Conservation (phyloP, 2,113 vertebrate genomes). For the Clarias macrocephalus region DNA sequence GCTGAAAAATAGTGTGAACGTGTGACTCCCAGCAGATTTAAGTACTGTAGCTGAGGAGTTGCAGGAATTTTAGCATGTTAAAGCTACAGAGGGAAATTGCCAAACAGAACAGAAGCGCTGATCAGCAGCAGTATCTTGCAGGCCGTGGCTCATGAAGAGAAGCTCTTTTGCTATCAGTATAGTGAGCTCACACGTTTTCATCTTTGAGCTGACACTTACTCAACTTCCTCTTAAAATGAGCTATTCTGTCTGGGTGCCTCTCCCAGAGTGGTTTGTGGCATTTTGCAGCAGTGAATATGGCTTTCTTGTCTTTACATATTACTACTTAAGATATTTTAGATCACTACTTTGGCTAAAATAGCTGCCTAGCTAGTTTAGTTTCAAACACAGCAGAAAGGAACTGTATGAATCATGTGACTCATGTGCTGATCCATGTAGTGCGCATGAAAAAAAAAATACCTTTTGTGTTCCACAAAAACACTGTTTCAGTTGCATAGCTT, state of each 20-base stretch:
- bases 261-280: conserved; percentile 19
- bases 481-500: conserved; percentile 74
- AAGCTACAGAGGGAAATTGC: not conserved
- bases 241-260: conserved; percentile 20
- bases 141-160: not conserved
- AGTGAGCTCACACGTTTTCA: conserved; percentile 36
- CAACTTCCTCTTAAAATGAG: conserved; percentile 41
- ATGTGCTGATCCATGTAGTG: conserved; percentile 49
- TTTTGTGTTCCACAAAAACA: conserved; percentile 45
- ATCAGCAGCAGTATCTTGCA: not conserved
- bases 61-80: not conserved
- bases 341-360: not conserved
- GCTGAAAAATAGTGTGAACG: not conserved
- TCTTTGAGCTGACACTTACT: conserved; percentile 40
- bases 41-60: not conserved
- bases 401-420: conserved; percentile 37
- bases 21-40: not conserved
- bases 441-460: conserved; percentile 49
- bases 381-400: not conserved
- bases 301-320: not conserved
- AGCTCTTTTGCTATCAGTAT: conserved; percentile 34
- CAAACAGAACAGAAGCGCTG: not conserved
- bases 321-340: not conserved
- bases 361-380: not conserved
- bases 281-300: not conserved